Evolutionary conservation across 2,888 invertebrate genomes (phyloP).

Genomic region (Lypha dubia): DNA sequence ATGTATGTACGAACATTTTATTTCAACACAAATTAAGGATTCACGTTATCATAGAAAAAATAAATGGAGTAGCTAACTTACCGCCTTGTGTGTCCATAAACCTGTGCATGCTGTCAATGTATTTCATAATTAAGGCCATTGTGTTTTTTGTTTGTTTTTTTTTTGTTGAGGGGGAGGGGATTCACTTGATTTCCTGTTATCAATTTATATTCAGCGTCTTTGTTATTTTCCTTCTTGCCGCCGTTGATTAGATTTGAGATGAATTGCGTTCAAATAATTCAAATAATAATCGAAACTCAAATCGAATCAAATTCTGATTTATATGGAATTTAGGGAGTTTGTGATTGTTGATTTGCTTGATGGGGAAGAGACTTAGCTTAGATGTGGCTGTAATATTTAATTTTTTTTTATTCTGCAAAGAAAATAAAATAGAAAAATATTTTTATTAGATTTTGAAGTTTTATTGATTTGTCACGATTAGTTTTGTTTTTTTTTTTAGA

Average conservation of each 20-base stretch:
- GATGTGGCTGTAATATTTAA: neutral
- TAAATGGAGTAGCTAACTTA: slow-evolving; percentile 83
- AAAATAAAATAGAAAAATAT: slow-evolving; percentile 20
- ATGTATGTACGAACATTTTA: too few relatives aligned
- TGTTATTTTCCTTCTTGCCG: slow-evolving; percentile 58
- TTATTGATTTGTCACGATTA: neutral
- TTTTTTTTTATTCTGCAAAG: slow-evolving; percentile 21
- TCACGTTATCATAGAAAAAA: too few relatives aligned
- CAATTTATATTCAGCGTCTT: neutral
- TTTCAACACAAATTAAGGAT: too few relatives aligned
- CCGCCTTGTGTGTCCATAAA: slow-evolving; percentile 93
- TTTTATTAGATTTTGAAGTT: neutral
- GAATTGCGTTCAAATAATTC: slow-evolving; percentile 21
- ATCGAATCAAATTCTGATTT: slow-evolving; percentile 1
- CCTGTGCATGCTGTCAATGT: slow-evolving; percentile 90
- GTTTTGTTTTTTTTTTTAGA: too few relatives aligned
- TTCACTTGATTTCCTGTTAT: slow-evolving; percentile 13
- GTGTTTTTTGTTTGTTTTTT: slow-evolving; percentile 43
- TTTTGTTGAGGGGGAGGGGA: slow-evolving; percentile 2
- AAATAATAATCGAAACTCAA: slow-evolving; percentile 7
- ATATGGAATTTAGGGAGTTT: slow-evolving; percentile 32
- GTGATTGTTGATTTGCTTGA: neutral
- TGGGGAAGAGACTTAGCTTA: neutral
- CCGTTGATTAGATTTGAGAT: slow-evolving; percentile 43
- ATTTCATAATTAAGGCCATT: slow-evolving; percentile 92